Base-by-base conservation (phyloP, 2,888 invertebrate genomes). In the Drosophila phalerata region DNA sequence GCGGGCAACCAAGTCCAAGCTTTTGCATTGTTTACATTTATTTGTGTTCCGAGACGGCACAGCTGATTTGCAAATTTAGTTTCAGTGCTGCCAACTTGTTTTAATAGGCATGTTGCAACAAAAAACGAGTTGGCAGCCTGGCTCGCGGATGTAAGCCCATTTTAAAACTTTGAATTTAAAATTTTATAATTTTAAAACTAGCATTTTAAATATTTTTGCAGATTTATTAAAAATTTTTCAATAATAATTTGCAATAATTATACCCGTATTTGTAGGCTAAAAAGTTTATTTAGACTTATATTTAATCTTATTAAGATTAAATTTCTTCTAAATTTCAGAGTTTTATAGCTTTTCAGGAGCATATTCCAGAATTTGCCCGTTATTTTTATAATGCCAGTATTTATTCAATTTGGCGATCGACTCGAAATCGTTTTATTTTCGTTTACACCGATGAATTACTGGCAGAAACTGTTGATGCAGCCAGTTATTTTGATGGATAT, bases 281-380 rank as follows among this genome's bases (percentile, higher is more conserved):
- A 30, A 30, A 8, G 30, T 1, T 9, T 10, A 30, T 30, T 9
- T 9, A 25, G 0, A 19, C 3, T 19, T 15, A 22, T 40, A 3
- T 9, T 19, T 13, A 10, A 10, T 25, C 13, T 15, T 9, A 13
- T 60, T 56, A 13, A 0, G 28, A 8, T 38, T 15, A 8, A 3
- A 38, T 42, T 42, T 19, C 17, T 11, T 19, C 19, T 0, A 5
- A 11, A 28, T 48, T 63, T 2, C 55, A 89, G 90, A 75, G 72
- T 0, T 91, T 90, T 48, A 34, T 91, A 40, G 89, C 65, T 0
- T 91, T 91, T 56, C 90, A 91, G 62, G 84, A 91, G 30, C 78
- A 91, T n/a, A 92, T 91, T 42, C 77, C 75, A 0, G 42, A 67
- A 11, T 92, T 91, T 74, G 79, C 85, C 0, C 43, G 55, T 3